phyloP scores from a whole-genome alignment of 1,140 invertebrate genomes.

The Phymorhynchus buccinoides region DNA sequence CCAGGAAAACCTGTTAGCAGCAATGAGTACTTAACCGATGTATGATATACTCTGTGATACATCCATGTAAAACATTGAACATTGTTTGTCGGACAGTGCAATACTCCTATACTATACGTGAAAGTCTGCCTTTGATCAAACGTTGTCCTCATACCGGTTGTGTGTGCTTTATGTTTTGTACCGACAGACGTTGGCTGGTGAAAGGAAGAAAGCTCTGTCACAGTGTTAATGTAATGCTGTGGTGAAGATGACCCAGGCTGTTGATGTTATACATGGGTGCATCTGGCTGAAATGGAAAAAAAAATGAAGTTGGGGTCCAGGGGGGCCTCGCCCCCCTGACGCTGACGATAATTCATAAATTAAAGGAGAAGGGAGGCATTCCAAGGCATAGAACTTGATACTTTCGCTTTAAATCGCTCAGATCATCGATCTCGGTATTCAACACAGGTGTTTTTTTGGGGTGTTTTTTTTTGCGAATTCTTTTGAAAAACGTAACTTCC shows the following conservation, averaged over 20 bases:
- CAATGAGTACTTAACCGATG: not conserved
- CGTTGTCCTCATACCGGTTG: constrained; percentile 32
- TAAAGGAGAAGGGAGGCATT: too few species aligned
- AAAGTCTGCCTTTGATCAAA: not conserved
- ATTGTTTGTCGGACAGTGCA: constrained; percentile 1
- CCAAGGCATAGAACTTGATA: too few species aligned
- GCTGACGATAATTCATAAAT: too few species aligned
- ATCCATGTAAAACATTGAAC: not conserved
- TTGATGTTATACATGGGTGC: too few species aligned
- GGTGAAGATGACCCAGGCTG: not conserved
- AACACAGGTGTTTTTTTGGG: too few species aligned
- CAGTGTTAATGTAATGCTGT: not conserved
- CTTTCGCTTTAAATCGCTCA: too few species aligned
- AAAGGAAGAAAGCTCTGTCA: not conserved
- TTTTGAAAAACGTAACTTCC: too few species aligned
- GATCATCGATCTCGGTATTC: too few species aligned
- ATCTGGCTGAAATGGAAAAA: too few species aligned
- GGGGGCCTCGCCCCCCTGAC: too few species aligned
- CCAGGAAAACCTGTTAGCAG: not conserved
- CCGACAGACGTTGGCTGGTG: not conserved
- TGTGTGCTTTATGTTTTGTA: not conserved
- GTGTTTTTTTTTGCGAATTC: too few species aligned
- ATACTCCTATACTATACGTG: constrained; percentile 23
- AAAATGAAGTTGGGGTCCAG: too few species aligned
- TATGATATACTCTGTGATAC: constrained; percentile 23